Evolutionary conservation across 2,797 vertebrate species (phyloP).

Genomic region (Myotis vivesi): DNA sequence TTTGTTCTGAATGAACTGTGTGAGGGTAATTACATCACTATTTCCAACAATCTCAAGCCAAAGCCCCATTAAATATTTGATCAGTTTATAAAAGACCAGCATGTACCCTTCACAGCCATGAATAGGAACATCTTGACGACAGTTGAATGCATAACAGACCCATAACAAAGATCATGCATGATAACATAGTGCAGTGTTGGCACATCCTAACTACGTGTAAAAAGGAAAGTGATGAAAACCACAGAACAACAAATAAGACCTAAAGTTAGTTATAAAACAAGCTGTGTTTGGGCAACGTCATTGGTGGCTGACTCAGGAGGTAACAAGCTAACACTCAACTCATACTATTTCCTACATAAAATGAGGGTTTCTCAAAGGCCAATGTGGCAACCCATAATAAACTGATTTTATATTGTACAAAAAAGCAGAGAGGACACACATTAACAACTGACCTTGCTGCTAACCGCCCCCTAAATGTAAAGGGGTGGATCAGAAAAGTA

Average conservation of each 20-base stretch:
- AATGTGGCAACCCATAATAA: neutral
- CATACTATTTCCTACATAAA: neutral
- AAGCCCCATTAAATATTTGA: constrained; percentile 54
- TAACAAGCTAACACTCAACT: neutral
- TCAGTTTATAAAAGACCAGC: constrained; percentile 40
- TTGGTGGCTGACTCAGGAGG: neutral
- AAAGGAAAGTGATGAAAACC: constrained; percentile 41
- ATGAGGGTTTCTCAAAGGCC: neutral
- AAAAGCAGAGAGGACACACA: neutral
- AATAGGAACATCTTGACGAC: constrained; percentile 48
- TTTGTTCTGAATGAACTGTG: neutral
- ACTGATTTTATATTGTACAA: neutral
- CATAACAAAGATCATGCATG: constrained; percentile 38
- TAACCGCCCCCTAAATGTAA: neutral
- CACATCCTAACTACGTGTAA: neutral
- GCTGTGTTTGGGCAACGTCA: neutral
- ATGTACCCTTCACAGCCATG: constrained; percentile 1
- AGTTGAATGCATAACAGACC: constrained; percentile 54
- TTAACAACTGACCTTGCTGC: neutral
- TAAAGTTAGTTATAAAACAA: constrained; percentile 12
- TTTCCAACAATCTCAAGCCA: constrained; percentile 46
- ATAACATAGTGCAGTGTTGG: constrained; percentile 22
- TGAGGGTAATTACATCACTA: constrained; percentile 19
- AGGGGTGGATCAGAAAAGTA: neutral
- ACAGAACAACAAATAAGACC: constrained; percentile 20